A percentile compares a stretch with the other conserved stretches of the same genome.
Evolutionary conservation across 2,888 invertebrate genomes (phyloP).

Genomic region (Hirtodrosophila trivittata): DNA sequence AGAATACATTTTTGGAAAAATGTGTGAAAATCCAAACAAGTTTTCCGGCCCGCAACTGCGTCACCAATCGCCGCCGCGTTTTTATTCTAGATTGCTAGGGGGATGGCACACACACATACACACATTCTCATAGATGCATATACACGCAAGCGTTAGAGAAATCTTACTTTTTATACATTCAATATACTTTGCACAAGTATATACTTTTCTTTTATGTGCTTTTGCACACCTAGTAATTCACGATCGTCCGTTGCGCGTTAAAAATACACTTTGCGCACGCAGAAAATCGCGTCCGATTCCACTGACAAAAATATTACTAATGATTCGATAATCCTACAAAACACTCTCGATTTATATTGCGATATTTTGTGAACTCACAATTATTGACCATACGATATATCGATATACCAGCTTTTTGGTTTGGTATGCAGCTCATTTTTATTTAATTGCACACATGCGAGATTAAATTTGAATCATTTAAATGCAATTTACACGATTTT

Average conservation of each 20-base stretch:
- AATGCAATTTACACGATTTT: no score
- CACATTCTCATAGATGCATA: background rate
- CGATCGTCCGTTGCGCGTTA: constrained; percentile 40
- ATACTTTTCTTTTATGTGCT: constrained; percentile 29
- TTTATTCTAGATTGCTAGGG: constrained; percentile 26
- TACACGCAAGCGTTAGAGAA: background rate
- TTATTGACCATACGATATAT: no score
- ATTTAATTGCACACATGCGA: no score
- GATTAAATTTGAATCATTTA: no score
- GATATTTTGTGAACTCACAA: constrained; percentile 3
- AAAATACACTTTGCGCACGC: constrained; percentile 35
- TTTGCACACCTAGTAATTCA: constrained; percentile 33
- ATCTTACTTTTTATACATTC: constrained; percentile 60
- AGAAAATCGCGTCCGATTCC: constrained; percentile 40
- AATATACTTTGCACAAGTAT: constrained; percentile 31
- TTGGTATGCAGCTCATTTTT: no score
- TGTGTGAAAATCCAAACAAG: constrained; percentile 63
- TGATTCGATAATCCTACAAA: constrained; percentile 14
- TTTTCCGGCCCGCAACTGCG: constrained; percentile 56
- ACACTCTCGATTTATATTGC: background rate
- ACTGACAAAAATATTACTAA: constrained; percentile 38
- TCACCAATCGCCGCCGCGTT: constrained; percentile 29
- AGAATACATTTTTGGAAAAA: constrained; percentile 26
- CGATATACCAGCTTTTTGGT: no score
- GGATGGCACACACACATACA: constrained; percentile 9